Evolutionary conservation across 2,888 invertebrate species (phyloP).

Genomic region (Carcina quercana): DNA sequence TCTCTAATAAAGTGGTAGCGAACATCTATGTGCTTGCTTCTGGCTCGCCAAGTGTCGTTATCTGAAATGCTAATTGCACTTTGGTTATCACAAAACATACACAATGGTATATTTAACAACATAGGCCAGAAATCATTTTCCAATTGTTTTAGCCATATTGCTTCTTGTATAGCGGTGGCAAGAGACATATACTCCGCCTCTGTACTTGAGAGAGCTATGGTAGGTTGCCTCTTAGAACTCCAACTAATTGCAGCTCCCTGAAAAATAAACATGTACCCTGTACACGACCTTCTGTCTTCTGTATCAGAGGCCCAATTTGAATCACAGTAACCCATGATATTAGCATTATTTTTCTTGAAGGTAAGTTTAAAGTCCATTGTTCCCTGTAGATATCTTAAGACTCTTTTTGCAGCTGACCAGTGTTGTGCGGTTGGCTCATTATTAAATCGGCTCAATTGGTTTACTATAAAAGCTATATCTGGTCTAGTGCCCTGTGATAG

Average conservation of each 20-base stretch:
- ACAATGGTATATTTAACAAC: neutral
- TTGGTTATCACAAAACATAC: slow-evolving; percentile 1
- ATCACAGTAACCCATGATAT: slow-evolving; percentile 12
- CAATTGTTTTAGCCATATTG: slow-evolving; percentile 1
- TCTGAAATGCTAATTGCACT: neutral
- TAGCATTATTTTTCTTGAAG: slow-evolving; percentile 4
- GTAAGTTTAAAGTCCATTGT: slow-evolving; percentile 11
- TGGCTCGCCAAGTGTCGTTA: neutral
- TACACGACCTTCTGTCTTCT: slow-evolving; percentile 15
- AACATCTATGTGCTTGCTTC: neutral
- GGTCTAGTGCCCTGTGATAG: slow-evolving; percentile 1
- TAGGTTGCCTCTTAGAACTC: slow-evolving; percentile 14
- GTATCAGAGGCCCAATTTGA: slow-evolving; percentile 15
- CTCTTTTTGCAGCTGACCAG: slow-evolving; percentile 19
- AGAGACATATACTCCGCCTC: slow-evolving; percentile 16
- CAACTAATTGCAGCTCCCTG: slow-evolving; percentile 6
- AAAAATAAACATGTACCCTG: slow-evolving; percentile 6
- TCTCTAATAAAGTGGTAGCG: neutral
- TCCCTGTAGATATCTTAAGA: slow-evolving; percentile 19
- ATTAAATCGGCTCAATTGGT: slow-evolving; percentile 18
- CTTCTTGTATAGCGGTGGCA: slow-evolving; percentile 10
- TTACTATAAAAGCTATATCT: slow-evolving; percentile 18
- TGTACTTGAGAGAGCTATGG: slow-evolving; percentile 11
- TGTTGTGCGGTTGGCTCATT: slow-evolving; percentile 10
- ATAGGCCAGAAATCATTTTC: too few relatives aligned